Conservation (phyloP, 64 coral and sea anemone genomes). For the Orbicella faveolata region DNA sequence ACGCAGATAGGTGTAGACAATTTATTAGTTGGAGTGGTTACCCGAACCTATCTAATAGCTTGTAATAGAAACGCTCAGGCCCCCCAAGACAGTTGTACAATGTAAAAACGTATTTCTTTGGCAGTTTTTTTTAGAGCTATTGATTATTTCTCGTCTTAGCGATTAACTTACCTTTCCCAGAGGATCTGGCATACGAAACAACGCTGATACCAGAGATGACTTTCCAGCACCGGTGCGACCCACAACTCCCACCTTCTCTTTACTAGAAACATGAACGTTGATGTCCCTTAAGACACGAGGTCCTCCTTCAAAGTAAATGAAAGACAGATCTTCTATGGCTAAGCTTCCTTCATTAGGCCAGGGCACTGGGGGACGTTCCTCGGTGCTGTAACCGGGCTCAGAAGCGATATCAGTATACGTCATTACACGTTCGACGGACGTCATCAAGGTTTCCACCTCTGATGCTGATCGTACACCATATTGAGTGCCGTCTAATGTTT, state of each 20-base stretch:
- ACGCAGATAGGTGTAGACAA: too few relatives aligned
- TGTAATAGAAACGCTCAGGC: too few relatives aligned
- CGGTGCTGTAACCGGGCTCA: constrained; percentile 45
- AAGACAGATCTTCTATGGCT: not conserved
- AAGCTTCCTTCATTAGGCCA: constrained; percentile 51
- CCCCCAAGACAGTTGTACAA: too few relatives aligned
- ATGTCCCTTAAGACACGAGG: not conserved
- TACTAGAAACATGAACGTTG: not conserved
- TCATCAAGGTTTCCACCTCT: constrained; percentile 8
- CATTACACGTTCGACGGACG: not conserved
- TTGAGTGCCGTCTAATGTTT: not conserved
- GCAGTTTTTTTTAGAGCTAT: too few relatives aligned
- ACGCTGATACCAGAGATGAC: not conserved
- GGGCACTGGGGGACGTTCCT: not conserved
- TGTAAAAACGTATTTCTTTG: too few relatives aligned
- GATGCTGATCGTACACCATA: not conserved
- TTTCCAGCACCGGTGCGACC: not conserved
- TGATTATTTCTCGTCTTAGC: not conserved
- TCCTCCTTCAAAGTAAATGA: not conserved
- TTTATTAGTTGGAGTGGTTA: too few relatives aligned
- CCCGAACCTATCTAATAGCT: too few relatives aligned
- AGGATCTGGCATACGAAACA: not conserved
- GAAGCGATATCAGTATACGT: not conserved
- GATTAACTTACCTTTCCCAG: not conserved
- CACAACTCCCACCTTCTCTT: not conserved